Base-by-base conservation (phyloP, 2,888 invertebrate genomes). In the Dendrolimus houi region DNA sequence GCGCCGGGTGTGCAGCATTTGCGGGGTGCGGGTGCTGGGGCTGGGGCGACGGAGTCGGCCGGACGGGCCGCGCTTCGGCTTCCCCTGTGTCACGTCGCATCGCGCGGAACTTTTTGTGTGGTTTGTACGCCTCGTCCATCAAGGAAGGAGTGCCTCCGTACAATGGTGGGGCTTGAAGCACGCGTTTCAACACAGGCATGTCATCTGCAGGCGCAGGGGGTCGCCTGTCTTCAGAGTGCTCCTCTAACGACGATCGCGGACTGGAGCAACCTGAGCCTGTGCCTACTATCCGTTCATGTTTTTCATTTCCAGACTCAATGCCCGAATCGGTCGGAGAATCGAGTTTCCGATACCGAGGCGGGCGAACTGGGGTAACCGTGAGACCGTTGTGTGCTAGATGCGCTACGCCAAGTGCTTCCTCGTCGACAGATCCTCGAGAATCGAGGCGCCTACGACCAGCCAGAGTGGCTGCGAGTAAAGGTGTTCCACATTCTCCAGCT, bases 81-180 rank as follows among this genome's bases (percentile, higher is more conserved):
- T 96, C 96, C 54, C 95, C 95, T 1, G 94, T 94, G 76, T 96
- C 96, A 69, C 96, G 95, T 41, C 96, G 92, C 77, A 96, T 90
- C 2, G 96, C 96, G 54, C 98, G 94, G 93, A 98, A 98, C 84
- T 98, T 98, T 87, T 98, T 98, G 92, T 98, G 98, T 61, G 97
- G 97, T 81, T 97, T 97, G 91, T 98, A 98, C 13, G 97, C 97
- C 85, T 97, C 97, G 81, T 97, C 97, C 97, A 98, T 97, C 59
- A 98, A 86, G 1, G 96, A 95, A 77, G 96, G 96, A 58, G 97
- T 96, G 77, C 97, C 96, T 83, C 97, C 97, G 83, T 97, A 96
- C 8, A 97, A 88, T 0, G 97, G 98, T 1, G 98, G 98, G 1
- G 98, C 97, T 79, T 98, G 97, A 17, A 98, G 92, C 2, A 97